Conservation (phyloP, 2,113 vertebrate species). For the Xenus cinereus region DNA sequence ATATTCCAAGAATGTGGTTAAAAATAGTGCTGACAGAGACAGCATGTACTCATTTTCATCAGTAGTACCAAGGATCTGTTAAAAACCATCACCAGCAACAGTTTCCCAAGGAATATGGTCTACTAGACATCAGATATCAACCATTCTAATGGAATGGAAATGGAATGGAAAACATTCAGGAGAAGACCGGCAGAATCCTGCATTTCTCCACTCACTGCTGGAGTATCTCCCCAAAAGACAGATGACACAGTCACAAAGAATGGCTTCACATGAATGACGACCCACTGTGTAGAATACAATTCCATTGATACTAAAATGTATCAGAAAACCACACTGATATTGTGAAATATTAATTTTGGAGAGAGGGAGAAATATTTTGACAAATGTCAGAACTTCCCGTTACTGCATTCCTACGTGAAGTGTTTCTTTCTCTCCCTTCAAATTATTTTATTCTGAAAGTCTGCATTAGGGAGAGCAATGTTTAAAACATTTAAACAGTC, state of each 20-base stretch:
- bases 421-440: not conserved
- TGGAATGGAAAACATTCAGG: not conserved
- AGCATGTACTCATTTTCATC: not conserved
- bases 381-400: conserved; percentile 32
- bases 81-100: not conserved
- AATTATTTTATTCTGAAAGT: conserved; percentile 3
- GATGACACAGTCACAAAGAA: not conserved
- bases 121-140: not conserved
- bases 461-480: not conserved
- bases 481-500: not conserved
- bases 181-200: not conserved
- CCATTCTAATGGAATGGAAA: not conserved
- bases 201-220: not conserved
- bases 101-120: not conserved
- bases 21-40: conserved; percentile 12
- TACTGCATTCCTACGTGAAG: not conserved
- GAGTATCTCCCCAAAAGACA: not conserved
- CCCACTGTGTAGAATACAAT: not conserved
- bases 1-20: not conserved
- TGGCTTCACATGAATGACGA: not conserved
- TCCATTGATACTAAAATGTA: not conserved
- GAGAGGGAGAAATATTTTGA: not conserved
- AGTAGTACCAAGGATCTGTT: not conserved
- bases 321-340: not conserved
- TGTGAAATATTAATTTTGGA: not conserved